Base-by-base conservation (phyloP, 2,797 vertebrate species). In the Rhyacichthys aspro region DNA sequence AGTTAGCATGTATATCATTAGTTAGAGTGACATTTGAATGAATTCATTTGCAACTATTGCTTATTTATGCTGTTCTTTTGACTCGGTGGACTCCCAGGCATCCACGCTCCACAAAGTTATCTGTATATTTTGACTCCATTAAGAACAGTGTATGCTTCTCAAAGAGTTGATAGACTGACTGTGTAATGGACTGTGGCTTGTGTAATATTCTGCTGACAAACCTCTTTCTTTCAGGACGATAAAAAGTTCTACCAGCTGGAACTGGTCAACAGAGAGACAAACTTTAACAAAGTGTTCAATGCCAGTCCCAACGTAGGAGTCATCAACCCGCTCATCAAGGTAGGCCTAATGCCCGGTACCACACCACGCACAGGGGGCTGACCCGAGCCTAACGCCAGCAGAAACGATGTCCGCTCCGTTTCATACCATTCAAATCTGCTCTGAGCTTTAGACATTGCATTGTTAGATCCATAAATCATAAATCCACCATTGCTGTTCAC, bases 221-320 rank as follows among this genome's bases (percentile, higher is more conserved):
- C 17, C 54, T 72, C 49, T 55, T 45, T 67, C 67, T 63, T 70
- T 73, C 93, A 99, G 98, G 98, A 98, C 59, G 97, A 99, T 89
- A 99, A 98, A 90, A 99, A 99, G 90, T 98, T 97, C 91, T 99
- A 96, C 93, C 97, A 99, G 86, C 94, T 99, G 91, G 98, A 99
- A 79, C 93, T 99, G 81, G 95, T 99, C 90, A 98, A 98, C 93
- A 92, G 98, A 83, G 98, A 99, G 94, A 98, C 96, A 86, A 99
- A 97, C 93, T 99, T 98, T 92, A 99, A 98, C 94, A 99, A 98
- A 92, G 93, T 98, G 68, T 98, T 99, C 94, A 99, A 96, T 86
- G 91, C 97, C 87, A 98, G 93, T 81, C 97, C 97, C 64, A 96
- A 96, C 58, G 96, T 99, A 89, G 98, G 98, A 89, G 95, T 98